Evolutionary conservation across 2,888 invertebrate genomes (phyloP).

Genomic region (Trilocha varians): DNA sequence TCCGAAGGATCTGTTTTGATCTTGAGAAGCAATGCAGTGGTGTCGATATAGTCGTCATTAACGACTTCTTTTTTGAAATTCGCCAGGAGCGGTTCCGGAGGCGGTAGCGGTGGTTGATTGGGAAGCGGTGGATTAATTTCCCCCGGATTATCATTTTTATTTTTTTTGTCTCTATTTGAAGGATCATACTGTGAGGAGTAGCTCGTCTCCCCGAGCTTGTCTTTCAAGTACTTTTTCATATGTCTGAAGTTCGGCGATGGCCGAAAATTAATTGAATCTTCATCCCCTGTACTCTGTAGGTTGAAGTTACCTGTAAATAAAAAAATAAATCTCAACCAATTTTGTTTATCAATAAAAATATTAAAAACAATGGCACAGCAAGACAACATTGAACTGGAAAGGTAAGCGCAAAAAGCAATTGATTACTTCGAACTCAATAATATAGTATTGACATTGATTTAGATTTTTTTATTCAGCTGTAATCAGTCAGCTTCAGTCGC

Average conservation of each 20-base stretch:
- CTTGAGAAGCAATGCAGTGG: neutral
- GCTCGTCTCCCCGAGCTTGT: constrained; percentile 30
- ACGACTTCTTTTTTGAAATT: constrained; percentile 30
- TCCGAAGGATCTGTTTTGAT: constrained; percentile 5
- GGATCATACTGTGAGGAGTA: constrained; percentile 11
- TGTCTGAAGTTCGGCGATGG: constrained; percentile 48
- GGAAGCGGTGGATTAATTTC: constrained; percentile 29
- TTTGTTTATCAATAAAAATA: no score
- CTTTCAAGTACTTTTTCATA: constrained; percentile 49
- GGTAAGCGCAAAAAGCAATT: no score
- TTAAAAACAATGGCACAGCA: no score
- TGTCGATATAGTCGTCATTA: constrained; percentile 23
- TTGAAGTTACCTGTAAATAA: neutral
- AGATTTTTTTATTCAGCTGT: no score
- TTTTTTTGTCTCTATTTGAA: neutral
- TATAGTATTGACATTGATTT: no score
- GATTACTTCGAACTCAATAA: no score
- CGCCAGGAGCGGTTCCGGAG: constrained; percentile 23
- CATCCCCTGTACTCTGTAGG: constrained; percentile 16
- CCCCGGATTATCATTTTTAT: neutral
- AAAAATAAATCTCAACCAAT: neutral
- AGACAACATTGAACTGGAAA: no score
- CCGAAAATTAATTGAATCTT: constrained; percentile 35
- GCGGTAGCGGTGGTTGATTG: constrained; percentile 36
- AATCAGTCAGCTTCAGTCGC: no score